Base-by-base conservation (phyloP, 2,797 vertebrate genomes). In the Thaleichthys pacificus region DNA sequence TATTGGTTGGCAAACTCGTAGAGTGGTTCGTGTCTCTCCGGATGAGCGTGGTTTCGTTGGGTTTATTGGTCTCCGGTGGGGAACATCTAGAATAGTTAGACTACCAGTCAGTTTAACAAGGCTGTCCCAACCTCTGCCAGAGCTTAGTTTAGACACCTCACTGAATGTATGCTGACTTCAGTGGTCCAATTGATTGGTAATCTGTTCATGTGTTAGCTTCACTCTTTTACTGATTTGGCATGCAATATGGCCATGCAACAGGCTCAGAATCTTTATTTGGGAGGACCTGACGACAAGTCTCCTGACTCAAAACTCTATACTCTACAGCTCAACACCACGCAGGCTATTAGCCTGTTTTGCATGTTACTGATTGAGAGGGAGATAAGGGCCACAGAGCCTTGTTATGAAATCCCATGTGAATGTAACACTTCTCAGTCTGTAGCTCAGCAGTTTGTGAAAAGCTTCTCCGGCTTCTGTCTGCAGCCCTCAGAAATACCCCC, bases 371-470 rank as follows among this genome's bases (percentile, higher is more conserved):
- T 42, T 7, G 38, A 11, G 22, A 54, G 42, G 28, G 61, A 62
- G 60, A 66, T 49, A 54, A 58, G 5, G 61, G 54, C 54, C 70
- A 21, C 35, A 28, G 58, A 67, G 68, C 54, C 32, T 19, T 62
- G 49, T 77, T 73, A 70, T 66, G 42, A 74, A 74, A 69, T n/a
- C 72, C 73, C 56, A 62, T 61, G 58, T 75, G 70, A 72, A 72
- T 42, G 32, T 74, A 68, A 62, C 65, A 51, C 26, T 11, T 24
- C 75, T 78, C 72, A 35, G 74, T 72, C 72, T 70, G 69, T 61
- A 26, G 17, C 26, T 47, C 68, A 21, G n/a, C 66, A 28, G 54
- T 77, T 56, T 66, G 58, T 47, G 35, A 68, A 72, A 47, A 68
- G 71, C 61, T 64, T 63, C 30, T 61, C 54, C n/a, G 30, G 28